phyloP scores from a whole-genome alignment of 2,113 vertebrate genomes.

The Macrotus californicus region DNA sequence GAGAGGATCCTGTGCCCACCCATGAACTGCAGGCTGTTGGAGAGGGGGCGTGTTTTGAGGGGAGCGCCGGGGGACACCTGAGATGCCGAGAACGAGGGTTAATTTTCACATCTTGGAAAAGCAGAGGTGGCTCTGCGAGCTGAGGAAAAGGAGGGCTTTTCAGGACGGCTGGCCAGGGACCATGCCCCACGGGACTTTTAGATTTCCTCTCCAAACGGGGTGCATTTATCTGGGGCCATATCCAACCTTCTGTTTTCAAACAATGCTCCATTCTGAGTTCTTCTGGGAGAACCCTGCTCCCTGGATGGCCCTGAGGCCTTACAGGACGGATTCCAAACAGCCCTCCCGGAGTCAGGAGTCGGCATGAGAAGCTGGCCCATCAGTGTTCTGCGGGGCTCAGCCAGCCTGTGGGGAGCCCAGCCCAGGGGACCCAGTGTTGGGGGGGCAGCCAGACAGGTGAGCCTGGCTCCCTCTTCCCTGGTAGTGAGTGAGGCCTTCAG shows the following conservation, averaged over 20 bases:
- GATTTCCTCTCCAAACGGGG: slow-evolving; percentile 34
- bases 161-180: not conserved
- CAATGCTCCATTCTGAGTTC: slow-evolving; percentile 33
- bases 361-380: not conserved
- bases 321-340: not conserved
- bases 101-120: not conserved
- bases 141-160: not conserved
- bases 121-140: not conserved
- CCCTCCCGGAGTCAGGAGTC: not conserved
- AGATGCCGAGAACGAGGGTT: not conserved
- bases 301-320: not conserved
- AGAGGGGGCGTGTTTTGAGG: not conserved
- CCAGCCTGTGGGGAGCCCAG: not conserved
- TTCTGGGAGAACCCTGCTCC: not conserved
- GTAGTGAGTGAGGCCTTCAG: not conserved
- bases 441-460: not conserved
- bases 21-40: not conserved
- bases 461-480: not conserved
- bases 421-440: too few species aligned
- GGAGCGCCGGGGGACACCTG: not conserved
- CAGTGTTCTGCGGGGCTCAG: not conserved
- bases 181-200: not conserved
- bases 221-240: not conserved
- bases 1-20: not conserved
- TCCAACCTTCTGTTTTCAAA: slow-evolving; percentile 36